Percentiles rank a stretch among this genome's conserved stretches.
Evolutionary conservation across 2,888 invertebrate species (phyloP).

Genomic region (Drosophila suboccidentalis): DNA sequence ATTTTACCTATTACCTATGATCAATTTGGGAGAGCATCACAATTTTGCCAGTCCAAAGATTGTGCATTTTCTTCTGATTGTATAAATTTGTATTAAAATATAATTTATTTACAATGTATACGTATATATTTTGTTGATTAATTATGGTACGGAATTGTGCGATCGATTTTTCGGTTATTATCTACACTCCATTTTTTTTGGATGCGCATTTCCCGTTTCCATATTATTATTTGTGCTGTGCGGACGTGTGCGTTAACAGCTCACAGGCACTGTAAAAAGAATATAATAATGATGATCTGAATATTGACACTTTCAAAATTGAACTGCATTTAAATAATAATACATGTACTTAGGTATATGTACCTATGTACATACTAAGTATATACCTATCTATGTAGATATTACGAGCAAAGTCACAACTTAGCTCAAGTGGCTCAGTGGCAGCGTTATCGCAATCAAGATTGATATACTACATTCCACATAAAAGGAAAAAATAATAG

Average conservation of each 20-base stretch:
- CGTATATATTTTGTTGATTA: conserved; percentile 16
- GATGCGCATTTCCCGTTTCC: conserved; percentile 18
- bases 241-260: neutral
- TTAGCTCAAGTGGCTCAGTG: conserved; percentile 43
- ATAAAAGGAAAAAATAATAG: conserved; percentile 14
- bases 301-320: neutral
- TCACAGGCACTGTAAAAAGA: conserved; percentile 20
- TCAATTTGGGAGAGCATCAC: neutral
- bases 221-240: neutral
- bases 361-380: neutral
- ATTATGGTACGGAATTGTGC: conserved; percentile 11
- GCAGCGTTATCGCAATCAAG: conserved; percentile 54
- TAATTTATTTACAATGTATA: conserved; percentile 5
- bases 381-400: conserved; percentile 22
- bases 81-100: conserved; percentile 23
- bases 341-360: conserved; percentile 4
- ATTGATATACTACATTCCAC: conserved; percentile 55
- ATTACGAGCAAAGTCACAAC: conserved; percentile 25
- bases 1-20: neutral
- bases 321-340: conserved; percentile 25
- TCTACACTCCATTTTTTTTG: conserved; percentile 10
- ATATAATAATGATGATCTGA: neutral
- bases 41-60: neutral
- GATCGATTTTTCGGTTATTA: conserved; percentile 19
- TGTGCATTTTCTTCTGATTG: neutral